phyloP scores from a whole-genome alignment of 2,113 vertebrate species.

The Microcebus griseorufus region DNA sequence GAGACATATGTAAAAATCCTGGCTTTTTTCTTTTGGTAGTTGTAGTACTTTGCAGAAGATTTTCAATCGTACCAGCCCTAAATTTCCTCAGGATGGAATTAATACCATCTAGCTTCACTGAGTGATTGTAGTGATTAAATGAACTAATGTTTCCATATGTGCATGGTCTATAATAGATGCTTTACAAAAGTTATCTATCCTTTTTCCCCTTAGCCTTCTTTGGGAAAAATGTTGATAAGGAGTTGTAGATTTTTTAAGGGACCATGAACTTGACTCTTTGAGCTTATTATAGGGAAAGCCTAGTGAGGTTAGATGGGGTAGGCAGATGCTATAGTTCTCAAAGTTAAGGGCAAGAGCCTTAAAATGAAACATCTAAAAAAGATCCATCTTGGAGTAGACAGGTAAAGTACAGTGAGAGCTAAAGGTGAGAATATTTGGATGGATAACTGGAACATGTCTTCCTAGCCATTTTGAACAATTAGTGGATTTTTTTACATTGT shows the following conservation, averaged over 20 bases:
- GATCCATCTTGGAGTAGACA: neutral
- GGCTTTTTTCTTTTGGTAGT: neutral
- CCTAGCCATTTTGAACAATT: slow-evolving; percentile 12
- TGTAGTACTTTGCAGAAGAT: neutral
- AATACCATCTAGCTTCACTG: neutral
- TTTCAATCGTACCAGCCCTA: neutral
- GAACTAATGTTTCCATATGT: neutral
- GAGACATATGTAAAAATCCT: neutral
- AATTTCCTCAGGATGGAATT: neutral
- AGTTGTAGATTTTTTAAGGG: neutral
- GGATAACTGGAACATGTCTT: neutral
- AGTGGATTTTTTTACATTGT: neutral
- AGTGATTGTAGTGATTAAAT: neutral
- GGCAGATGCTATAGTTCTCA: neutral
- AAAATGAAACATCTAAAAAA: neutral
- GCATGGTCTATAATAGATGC: neutral
- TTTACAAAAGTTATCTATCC: neutral
- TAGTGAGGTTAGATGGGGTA: neutral
- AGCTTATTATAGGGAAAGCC: neutral
- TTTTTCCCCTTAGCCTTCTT: neutral
- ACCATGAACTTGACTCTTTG: neutral
- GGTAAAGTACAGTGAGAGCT: neutral
- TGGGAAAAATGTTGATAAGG: neutral
- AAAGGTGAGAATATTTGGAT: neutral
- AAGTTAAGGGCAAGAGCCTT: neutral